These are phyloP conservation scores for Clanis bilineata DNA, from an alignment of 2,888 invertebrate species.

Conservation along the genomic window DNA sequence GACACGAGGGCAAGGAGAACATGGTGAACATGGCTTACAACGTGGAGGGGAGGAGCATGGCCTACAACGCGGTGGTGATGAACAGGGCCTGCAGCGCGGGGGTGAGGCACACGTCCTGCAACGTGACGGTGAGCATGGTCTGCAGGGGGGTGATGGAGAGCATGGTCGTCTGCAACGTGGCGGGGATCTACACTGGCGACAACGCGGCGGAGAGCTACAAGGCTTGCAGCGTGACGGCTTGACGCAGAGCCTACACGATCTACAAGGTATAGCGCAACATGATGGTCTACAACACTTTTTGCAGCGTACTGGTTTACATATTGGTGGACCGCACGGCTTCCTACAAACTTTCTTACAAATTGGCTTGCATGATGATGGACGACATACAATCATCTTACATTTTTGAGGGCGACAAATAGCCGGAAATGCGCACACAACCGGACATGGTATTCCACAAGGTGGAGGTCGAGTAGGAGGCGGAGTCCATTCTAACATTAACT, in stretches of 20 bases:
- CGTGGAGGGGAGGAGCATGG: not conserved
- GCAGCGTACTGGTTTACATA: slow-evolving; percentile 35
- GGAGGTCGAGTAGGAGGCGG: slow-evolving; percentile 58
- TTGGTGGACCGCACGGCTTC: slow-evolving; percentile 43
- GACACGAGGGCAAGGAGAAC: slow-evolving; percentile 21
- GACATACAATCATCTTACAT: slow-evolving; percentile 57
- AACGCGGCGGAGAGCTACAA: slow-evolving; percentile 21
- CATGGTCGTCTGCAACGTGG: slow-evolving; percentile 21
- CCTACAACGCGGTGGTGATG: not conserved
- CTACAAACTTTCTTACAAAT: slow-evolving; percentile 34
- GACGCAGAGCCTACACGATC: slow-evolving; percentile 25
- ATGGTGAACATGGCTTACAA: slow-evolving; percentile 14
- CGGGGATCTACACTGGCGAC: slow-evolving; percentile 15
- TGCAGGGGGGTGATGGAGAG: slow-evolving; percentile 24
- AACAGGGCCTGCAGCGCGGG: not conserved
- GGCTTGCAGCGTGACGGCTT: slow-evolving; percentile 25
- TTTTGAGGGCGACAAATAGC: slow-evolving; percentile 45
- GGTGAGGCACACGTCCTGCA: not conserved
- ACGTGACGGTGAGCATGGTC: slow-evolving; percentile 22
- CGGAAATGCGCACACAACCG: slow-evolving; percentile 35
- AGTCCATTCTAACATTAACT: slow-evolving; percentile 74
- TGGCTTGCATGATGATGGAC: slow-evolving; percentile 45
- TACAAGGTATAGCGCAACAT: slow-evolving; percentile 39
- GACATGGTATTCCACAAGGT: slow-evolving; percentile 43
- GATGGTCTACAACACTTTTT: slow-evolving; percentile 38